phyloP scores from a whole-genome alignment of 2,888 invertebrate genomes.

The Antheraea assamensis region DNA sequence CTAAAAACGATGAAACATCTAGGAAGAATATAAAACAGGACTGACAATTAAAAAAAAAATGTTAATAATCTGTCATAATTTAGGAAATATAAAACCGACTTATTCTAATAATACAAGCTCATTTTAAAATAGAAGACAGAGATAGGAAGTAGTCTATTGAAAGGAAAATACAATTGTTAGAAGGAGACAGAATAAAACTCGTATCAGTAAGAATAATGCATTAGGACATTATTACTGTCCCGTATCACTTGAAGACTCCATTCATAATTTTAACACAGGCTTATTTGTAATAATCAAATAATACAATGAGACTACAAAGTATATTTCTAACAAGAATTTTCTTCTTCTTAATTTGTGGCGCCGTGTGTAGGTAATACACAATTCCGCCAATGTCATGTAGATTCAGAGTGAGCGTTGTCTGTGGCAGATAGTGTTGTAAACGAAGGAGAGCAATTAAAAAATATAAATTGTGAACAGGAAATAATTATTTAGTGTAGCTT shows the following conservation, averaged over 20 bases:
- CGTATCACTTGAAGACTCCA: background rate
- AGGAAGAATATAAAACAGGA: slow-evolving; percentile 53
- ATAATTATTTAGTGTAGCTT: too few relatives aligned
- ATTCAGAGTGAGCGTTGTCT: too few relatives aligned
- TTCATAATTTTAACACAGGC: background rate
- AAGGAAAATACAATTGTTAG: background rate
- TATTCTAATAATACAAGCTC: slow-evolving; percentile 45
- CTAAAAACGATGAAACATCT: slow-evolving; percentile 39
- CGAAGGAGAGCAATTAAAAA: too few relatives aligned
- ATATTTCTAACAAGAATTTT: background rate
- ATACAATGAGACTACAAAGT: too few relatives aligned
- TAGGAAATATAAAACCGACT: slow-evolving; percentile 42
- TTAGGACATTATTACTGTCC: background rate
- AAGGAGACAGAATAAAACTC: background rate
- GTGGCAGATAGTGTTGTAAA: too few relatives aligned
- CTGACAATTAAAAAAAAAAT: slow-evolving; percentile 31
- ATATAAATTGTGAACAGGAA: too few relatives aligned
- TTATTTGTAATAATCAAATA: background rate
- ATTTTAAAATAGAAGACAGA: slow-evolving; percentile 30
- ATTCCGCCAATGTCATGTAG: too few relatives aligned
- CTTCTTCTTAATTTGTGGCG: too few relatives aligned
- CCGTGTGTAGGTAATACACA: too few relatives aligned
- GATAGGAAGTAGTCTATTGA: background rate
- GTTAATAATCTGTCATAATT: slow-evolving; percentile 34
- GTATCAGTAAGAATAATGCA: too few relatives aligned